Percentiles rank a stretch among this genome's conserved stretches.
phyloP scores from a whole-genome alignment of 2,888 invertebrate genomes.

The Harpagoxenus sublaevis region DNA sequence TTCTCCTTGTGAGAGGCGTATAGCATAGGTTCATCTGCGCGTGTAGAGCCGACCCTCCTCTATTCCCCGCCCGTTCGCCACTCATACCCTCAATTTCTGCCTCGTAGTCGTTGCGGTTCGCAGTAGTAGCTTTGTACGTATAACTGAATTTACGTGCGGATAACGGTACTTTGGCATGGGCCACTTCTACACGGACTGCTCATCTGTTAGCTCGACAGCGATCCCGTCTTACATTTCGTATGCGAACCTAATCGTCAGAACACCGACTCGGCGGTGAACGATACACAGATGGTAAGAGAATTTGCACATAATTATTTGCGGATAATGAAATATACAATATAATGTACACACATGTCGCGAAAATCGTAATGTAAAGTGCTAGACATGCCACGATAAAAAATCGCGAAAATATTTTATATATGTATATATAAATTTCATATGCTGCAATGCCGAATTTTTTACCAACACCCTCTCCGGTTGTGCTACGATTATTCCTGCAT shows the following conservation, averaged over 20 bases:
- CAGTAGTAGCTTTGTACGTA: conserved; percentile 82
- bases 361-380: not conserved
- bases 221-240: conserved; percentile 58
- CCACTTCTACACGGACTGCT: conserved; percentile 57
- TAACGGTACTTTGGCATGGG: conserved; percentile 69
- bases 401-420: not conserved
- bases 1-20: conserved; percentile 61
- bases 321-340: not conserved
- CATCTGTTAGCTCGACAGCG: conserved; percentile 26
- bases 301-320: not conserved
- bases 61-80: conserved; percentile 51
- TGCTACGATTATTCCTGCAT: not conserved
- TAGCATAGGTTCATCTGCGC: conserved; percentile 68
- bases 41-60: conserved; percentile 62
- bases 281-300: conserved; percentile 21
- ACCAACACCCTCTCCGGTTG: not conserved
- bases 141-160: conserved; percentile 83
- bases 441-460: not conserved
- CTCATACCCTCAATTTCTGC: conserved; percentile 63
- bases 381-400: not conserved
- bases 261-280: not conserved
- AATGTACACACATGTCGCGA: not conserved
- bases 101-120: conserved; percentile 77
- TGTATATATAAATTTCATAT: not conserved
- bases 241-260: conserved; percentile 28